Conservation (phyloP, 2,113 vertebrate species). For the Chitala chitala region DNA sequence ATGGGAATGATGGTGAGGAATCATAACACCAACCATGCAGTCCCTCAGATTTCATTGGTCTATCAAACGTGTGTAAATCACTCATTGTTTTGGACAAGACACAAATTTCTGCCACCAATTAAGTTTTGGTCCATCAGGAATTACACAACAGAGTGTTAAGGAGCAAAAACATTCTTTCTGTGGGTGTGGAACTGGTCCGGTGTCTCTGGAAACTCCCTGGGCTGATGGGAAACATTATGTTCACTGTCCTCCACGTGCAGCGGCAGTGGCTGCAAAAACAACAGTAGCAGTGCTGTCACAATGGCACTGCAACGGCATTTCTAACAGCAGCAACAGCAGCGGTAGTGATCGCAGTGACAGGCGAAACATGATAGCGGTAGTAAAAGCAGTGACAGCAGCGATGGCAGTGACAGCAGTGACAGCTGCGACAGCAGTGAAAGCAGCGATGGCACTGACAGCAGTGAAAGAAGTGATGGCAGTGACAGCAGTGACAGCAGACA, state of each 20-base stretch:
- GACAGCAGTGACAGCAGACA: background rate
- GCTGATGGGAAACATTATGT: slow-evolving; percentile 37
- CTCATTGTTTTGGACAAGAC: slow-evolving; percentile 44
- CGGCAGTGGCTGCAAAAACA: too few relatives aligned
- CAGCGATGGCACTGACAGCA: background rate
- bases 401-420: background rate
- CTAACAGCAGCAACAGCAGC: background rate
- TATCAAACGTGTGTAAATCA: slow-evolving; percentile 56
- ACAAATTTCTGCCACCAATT: slow-evolving; percentile 43
- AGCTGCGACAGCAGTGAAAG: background rate
- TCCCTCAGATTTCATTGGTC: slow-evolving; percentile 60
- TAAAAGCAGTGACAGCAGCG: background rate
- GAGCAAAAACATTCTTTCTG: slow-evolving; percentile 5
- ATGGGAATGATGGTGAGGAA: slow-evolving; percentile 41
- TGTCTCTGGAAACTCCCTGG: slow-evolving; percentile 39
- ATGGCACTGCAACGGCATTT: too few relatives aligned
- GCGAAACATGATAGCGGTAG: too few relatives aligned
- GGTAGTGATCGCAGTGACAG: background rate
- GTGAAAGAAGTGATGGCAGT: too few relatives aligned
- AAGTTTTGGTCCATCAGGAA: slow-evolving; percentile 44
- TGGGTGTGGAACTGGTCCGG: slow-evolving; percentile 32
- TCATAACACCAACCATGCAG: slow-evolving; percentile 41
- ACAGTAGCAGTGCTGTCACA: too few relatives aligned
- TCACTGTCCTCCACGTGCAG: slow-evolving; percentile 45
- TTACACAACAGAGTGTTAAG: slow-evolving; percentile 24